A percentile compares a stretch with the other conserved stretches of the same genome.
Conservation (phyloP, 2,888 invertebrate species). For the Drosophila demipolita region DNA sequence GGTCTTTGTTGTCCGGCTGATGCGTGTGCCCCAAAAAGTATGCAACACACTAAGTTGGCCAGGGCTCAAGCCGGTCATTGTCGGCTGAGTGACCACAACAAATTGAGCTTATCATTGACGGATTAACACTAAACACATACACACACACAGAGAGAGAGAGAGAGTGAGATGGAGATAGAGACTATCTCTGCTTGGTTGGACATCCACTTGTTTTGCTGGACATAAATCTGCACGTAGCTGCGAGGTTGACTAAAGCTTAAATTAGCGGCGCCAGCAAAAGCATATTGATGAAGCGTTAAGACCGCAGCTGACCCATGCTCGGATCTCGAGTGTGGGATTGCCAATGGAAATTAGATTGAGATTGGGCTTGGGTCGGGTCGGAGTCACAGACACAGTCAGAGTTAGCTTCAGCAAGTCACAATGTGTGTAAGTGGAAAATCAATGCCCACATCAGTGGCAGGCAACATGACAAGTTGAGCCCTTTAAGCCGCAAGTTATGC, state of each 20-base stretch:
- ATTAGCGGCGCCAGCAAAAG: slow-evolving; percentile 71
- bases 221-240: slow-evolving; percentile 73
- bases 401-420: slow-evolving; percentile 29
- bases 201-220: slow-evolving; percentile 57
- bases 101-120: slow-evolving; percentile 83
- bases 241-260: slow-evolving; percentile 68
- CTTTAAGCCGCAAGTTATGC: slow-evolving; percentile 82
- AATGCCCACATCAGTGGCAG: slow-evolving; percentile 75
- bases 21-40: slow-evolving; percentile 38
- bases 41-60: slow-evolving; percentile 53
- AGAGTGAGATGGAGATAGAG: slow-evolving; percentile 9
- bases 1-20: slow-evolving; percentile 40
- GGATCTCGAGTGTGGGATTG: slow-evolving; percentile 11
- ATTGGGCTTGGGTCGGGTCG: slow-evolving; percentile 34
- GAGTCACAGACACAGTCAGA: slow-evolving; percentile 14
- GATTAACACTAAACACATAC: slow-evolving; percentile 79
- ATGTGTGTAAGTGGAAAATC: slow-evolving; percentile 64
- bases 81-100: slow-evolving; percentile 78
- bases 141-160: slow-evolving; percentile 22
- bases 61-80: slow-evolving; percentile 54
- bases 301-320: slow-evolving; percentile 54
- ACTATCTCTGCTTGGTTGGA: slow-evolving; percentile 15
- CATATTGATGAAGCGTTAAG: slow-evolving; percentile 79
- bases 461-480: slow-evolving; percentile 82
- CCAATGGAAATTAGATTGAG: slow-evolving; percentile 21